Conservation (phyloP, 2,797 vertebrate genomes). For the Diglossa cyanea region DNA sequence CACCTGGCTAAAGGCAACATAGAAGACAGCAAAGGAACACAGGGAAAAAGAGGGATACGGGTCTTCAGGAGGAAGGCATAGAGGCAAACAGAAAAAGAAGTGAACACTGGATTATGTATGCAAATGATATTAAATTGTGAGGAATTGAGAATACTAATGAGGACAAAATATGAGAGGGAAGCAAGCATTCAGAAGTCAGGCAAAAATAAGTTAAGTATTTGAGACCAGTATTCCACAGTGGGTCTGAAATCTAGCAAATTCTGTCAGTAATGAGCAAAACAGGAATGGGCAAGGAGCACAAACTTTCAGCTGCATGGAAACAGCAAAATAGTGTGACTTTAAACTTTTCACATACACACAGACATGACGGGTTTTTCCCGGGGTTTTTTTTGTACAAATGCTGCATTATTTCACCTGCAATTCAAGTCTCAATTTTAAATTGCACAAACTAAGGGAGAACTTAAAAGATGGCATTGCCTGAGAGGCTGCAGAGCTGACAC, state of each 20-base stretch:
- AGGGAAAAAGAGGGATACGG: neutral
- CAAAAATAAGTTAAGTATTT: neutral
- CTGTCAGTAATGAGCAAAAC: neutral
- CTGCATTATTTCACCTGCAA: neutral
- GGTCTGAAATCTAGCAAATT: neutral
- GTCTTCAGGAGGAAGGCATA: neutral
- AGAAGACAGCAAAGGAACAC: neutral
- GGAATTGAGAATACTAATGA: neutral
- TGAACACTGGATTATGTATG: neutral
- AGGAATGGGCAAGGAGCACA: neutral
- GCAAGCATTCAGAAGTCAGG: neutral
- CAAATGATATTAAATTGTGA: neutral
- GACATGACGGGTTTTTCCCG: fast-evolving
- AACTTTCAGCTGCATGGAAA: neutral
- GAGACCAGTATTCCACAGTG: neutral
- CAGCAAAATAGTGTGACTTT: neutral
- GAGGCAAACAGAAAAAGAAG: neutral
- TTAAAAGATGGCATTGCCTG: neutral
- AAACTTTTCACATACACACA: neutral
- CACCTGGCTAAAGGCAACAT: neutral
- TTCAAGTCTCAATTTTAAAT: neutral
- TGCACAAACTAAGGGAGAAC: neutral
- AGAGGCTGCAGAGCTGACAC: neutral
- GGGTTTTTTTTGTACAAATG: neutral
- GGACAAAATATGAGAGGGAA: neutral